Base-by-base conservation (phyloP, 1,140 invertebrate species). In the Fopius arisanus region DNA sequence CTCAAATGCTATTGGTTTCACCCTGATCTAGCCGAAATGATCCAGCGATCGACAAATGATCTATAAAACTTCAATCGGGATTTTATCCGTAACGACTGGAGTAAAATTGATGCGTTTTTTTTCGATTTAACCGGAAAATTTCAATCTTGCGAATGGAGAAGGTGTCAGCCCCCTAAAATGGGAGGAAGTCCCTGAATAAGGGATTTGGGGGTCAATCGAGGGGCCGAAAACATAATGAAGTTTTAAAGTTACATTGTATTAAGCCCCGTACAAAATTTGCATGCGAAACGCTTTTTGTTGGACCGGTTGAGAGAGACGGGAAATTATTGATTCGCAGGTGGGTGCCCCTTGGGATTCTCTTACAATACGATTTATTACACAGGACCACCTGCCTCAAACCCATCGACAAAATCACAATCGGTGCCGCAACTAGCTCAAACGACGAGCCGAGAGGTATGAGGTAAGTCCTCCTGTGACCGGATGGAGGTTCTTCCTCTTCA, bases 301-400 rank as follows among this genome's bases (percentile, higher is more conserved):
- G 79, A 79, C 78, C 78, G 78, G 78, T 29, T 23, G 41, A 67
- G 51, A 78, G 40, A 65, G 65, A 63, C 37, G 33, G 65, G 78
- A 79, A 81, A 84, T 83, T 86, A 86, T 86, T 81, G 84, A 86
- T 86, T 86, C 80, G 84, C 84, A 86, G 84, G 84, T 86, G 84
- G 84, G 78, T 85, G 80, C 77, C 78, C 78, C 68, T 59, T 79
- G 82, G 80, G 66, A 73, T 85, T 81, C 79, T 83, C 83, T 86
- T 84, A 86, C 85, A 86, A 86, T 86, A 83, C 83, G 83, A 87
- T 87, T 86, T 87, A 87, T 86, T 85, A 83, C 80, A 59, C 72
- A 74, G 79, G 80, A 83, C 81, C 85, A 87, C 85, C 85, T 86
- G 85, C 82, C 54, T 40, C 71, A 14, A 28, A 48, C 14, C 54